Percentiles rank a stretch among this genome's conserved stretches.
Evolutionary conservation across 2,113 vertebrate genomes (phyloP).

Genomic region (Pseudorectes ferrugineus): DNA sequence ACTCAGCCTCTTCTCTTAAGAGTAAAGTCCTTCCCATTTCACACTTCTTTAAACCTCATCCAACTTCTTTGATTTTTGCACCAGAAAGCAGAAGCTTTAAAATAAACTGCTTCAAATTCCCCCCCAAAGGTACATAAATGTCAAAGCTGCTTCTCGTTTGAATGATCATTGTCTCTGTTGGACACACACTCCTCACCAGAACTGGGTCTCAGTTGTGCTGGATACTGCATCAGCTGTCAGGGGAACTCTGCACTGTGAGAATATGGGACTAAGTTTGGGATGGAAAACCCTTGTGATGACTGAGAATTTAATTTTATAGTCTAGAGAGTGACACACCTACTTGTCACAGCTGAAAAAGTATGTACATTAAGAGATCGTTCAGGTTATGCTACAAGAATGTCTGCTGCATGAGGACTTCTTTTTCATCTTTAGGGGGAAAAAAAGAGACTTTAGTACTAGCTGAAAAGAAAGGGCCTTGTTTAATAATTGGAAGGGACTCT

Average conservation of each 20-base stretch:
- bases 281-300: background rate
- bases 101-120: background rate
- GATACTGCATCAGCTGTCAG: background rate
- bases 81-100: background rate
- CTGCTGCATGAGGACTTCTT: background rate
- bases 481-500: background rate
- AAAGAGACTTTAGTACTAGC: background rate
- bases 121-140: accelerated
- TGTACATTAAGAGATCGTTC: background rate
- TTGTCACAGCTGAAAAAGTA: background rate
- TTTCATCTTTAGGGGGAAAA: background rate
- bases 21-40: background rate
- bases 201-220: background rate
- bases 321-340: background rate
- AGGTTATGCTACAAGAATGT: background rate
- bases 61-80: background rate
- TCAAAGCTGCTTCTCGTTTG: background rate
- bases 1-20: background rate
- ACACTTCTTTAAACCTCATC: background rate
- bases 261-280: background rate
- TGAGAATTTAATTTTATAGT: background rate
- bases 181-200: background rate
- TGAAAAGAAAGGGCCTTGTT: background rate
- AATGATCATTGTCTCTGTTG: background rate
- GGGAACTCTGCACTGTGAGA: background rate